Percentiles rank a stretch among this genome's conserved stretches.
phyloP scores from a whole-genome alignment of 2,888 invertebrate species.

The Drosophila kanekoi region DNA sequence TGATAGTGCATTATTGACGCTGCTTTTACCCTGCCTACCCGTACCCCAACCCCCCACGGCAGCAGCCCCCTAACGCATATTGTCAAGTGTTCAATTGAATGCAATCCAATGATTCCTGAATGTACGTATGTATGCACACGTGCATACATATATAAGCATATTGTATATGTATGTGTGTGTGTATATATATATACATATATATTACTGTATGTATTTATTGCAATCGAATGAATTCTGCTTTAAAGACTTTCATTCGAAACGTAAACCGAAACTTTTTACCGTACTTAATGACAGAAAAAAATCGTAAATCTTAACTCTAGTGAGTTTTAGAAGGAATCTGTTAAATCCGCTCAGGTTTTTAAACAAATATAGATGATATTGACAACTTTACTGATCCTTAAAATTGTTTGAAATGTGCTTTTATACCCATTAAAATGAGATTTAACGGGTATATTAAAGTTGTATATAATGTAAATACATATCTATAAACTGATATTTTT shows the following conservation, averaged over 20 bases:
- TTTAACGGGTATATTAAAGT: too few species aligned
- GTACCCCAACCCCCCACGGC: neutral
- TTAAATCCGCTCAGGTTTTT: too few species aligned
- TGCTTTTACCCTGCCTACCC: conserved; percentile 6
- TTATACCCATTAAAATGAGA: too few species aligned
- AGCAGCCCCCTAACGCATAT: neutral
- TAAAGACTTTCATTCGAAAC: conserved; percentile 13
- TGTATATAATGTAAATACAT: too few species aligned
- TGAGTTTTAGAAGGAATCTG: too few species aligned
- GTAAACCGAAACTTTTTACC: conserved; percentile 1
- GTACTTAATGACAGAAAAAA: too few species aligned
- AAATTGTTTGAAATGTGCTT: too few species aligned
- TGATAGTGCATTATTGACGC: conserved; percentile 33
- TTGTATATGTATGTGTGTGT: neutral
- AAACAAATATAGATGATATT: too few species aligned
- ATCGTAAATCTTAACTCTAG: neutral
- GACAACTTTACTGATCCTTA: too few species aligned
- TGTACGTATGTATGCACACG: neutral
- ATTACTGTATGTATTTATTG: neutral
- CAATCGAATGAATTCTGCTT: conserved; percentile 4
- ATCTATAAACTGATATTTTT: too few species aligned
- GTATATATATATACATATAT: neutral
- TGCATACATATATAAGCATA: neutral
- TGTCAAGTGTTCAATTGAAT: conserved; percentile 20
- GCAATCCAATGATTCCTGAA: conserved; percentile 9